Percentiles rank a stretch among this genome's conserved stretches.
These are phyloP conservation scores for Podilymbus podiceps DNA, from an alignment of 2,113 vertebrate species.

Conservation along the genomic window DNA sequence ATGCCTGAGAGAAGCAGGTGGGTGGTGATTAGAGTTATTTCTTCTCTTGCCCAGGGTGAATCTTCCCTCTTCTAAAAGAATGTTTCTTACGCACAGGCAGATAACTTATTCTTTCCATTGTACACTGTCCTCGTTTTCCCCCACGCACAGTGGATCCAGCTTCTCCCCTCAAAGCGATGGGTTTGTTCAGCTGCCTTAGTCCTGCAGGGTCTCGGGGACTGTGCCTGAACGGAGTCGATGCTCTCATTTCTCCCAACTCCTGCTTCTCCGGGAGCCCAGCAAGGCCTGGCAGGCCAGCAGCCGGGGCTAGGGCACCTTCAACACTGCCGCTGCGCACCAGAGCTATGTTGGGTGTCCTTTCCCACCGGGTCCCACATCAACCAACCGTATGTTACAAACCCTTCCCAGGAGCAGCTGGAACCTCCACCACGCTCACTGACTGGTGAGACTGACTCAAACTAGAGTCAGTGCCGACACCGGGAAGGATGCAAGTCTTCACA, in stretches of 20 bases:
- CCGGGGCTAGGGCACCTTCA: not conserved
- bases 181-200: not conserved
- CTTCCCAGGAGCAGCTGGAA: not conserved
- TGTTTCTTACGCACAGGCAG: not conserved
- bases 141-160: not conserved
- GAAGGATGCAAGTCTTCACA: not conserved
- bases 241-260: not conserved
- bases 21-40: conserved; percentile 31
- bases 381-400: not conserved
- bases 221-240: accelerated
- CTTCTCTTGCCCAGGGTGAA: not conserved
- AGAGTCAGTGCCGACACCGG: too few relatives aligned
- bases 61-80: conserved; percentile 6
- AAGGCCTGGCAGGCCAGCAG: not conserved
- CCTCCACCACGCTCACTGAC: not conserved
- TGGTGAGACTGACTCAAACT: not conserved
- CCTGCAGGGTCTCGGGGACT: accelerated
- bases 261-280: not conserved
- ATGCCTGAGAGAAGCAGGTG: conserved; percentile 11
- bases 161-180: not conserved
- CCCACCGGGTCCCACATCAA: not conserved
- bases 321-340: accelerated
- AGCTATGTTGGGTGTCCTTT: not conserved
- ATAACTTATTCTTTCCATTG: not conserved
- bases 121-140: not conserved